A percentile compares a stretch with the other conserved stretches of the same genome.
Conservation (phyloP, 2,888 invertebrate genomes). For the Agrochola lychnidis region DNA sequence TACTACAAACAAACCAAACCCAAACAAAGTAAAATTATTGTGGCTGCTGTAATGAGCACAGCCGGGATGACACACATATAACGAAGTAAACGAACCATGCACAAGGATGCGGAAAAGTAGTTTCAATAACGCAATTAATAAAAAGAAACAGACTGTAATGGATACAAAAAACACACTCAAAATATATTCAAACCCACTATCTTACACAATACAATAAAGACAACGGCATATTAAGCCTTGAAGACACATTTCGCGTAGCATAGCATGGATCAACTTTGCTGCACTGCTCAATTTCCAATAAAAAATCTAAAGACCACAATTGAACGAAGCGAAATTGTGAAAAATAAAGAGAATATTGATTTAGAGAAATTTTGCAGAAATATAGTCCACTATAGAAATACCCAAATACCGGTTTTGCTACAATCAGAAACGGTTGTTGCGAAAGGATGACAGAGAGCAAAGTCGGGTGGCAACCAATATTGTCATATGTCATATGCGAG, state of each 20-base stretch:
- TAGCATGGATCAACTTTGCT: not conserved
- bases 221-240: not conserved
- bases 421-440: conserved; percentile 64
- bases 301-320: conserved; percentile 1
- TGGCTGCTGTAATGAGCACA: conserved; percentile 9
- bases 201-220: not conserved
- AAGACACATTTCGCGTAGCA: not conserved
- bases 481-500: conserved; percentile 52
- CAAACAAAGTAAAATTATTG: not conserved
- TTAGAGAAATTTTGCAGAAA: conserved; percentile 70
- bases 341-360: conserved; percentile 48
- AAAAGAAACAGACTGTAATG: not conserved
- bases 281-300: not conserved
- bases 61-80: conserved; percentile 8
- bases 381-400: conserved; percentile 59
- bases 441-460: conserved; percentile 65
- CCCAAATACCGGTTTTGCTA: conserved; percentile 65
- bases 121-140: conserved; percentile 2
- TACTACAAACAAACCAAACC: not conserved
- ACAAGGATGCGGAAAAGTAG: conserved; percentile 8
- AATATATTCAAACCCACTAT: not conserved
- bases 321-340: not conserved
- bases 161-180: not conserved
- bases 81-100: conserved; percentile 25
- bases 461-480: conserved; percentile 67